Conservation (phyloP, 2,888 invertebrate species). For the Oscheius myriophilus region DNA sequence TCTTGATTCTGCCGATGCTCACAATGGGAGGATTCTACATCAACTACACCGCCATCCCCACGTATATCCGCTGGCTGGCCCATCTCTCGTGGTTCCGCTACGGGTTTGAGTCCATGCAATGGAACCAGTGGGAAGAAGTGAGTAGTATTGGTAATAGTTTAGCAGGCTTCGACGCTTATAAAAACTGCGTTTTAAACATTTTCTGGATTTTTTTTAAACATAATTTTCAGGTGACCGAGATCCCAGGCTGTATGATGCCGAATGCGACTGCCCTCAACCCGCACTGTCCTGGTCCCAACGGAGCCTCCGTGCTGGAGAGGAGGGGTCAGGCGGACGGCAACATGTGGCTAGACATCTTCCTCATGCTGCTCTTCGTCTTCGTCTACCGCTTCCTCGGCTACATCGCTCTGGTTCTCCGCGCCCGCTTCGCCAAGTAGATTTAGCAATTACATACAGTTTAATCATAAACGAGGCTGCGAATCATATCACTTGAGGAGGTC, state of each 20-base stretch:
- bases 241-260: conserved; percentile 29
- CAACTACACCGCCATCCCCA: conserved; percentile 54
- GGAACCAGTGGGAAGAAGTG: conserved; percentile 57
- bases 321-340: conserved; percentile 45
- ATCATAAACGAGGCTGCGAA: not conserved
- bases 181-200: too few species aligned
- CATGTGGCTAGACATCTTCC: conserved; percentile 34
- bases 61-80: conserved; percentile 49
- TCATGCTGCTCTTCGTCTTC: conserved; percentile 46
- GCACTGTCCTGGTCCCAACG: conserved; percentile 49
- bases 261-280: conserved; percentile 5
- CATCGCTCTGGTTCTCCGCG: conserved; percentile 45
- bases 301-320: conserved; percentile 35
- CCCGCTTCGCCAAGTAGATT: conserved; percentile 45
- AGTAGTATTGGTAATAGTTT: not conserved
- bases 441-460: not conserved
- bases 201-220: too few species aligned
- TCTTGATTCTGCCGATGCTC: conserved; percentile 60
- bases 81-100: conserved; percentile 63
- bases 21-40: conserved; percentile 63
- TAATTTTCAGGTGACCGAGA: conserved; percentile 12
- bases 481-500: conserved; percentile 16
- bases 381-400: conserved; percentile 51
- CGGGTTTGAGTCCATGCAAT: conserved; percentile 60
- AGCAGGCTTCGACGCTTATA: too few species aligned